These are phyloP conservation scores for Anas platyrhynchos DNA, from an alignment of 2,113 vertebrate genomes.

Conservation along the genomic window DNA sequence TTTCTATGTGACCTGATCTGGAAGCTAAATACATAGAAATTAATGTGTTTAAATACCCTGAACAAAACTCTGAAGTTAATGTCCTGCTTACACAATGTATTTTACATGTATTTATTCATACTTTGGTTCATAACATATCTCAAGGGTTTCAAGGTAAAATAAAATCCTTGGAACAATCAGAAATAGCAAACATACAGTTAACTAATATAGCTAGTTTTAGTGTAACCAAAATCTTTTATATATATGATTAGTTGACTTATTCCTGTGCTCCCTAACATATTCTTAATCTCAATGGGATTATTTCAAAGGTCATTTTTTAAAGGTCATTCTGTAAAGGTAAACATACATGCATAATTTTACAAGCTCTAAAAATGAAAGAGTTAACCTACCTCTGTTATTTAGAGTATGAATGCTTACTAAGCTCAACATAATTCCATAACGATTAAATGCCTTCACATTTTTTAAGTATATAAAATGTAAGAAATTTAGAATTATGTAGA, in stretches of 20 bases:
- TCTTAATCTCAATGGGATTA: not conserved
- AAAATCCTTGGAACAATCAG: not conserved
- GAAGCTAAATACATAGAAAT: not conserved
- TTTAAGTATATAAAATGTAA: not conserved
- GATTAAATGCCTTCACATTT: not conserved
- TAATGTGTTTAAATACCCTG: not conserved
- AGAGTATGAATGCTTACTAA: not conserved
- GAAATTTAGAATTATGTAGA: not conserved
- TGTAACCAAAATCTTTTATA: not conserved
- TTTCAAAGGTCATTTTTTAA: not conserved
- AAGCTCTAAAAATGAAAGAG: not conserved
- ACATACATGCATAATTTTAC: not conserved
- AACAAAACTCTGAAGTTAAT: not conserved
- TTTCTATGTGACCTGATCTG: not conserved
- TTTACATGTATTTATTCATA: not conserved
- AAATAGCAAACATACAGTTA: not conserved
- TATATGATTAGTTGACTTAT: not conserved
- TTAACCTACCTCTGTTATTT: not conserved
- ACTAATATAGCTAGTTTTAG: not conserved
- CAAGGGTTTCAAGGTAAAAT: not conserved
- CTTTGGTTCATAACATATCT: not conserved
- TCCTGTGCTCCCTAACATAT: not conserved
- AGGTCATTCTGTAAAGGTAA: not conserved
- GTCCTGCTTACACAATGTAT: not conserved
- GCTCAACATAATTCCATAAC: not conserved